Evolutionary conservation across 2,888 invertebrate species (phyloP), one percentile per base, ranked within the genome.

Genomic region (Melanophora roralis): DNA sequence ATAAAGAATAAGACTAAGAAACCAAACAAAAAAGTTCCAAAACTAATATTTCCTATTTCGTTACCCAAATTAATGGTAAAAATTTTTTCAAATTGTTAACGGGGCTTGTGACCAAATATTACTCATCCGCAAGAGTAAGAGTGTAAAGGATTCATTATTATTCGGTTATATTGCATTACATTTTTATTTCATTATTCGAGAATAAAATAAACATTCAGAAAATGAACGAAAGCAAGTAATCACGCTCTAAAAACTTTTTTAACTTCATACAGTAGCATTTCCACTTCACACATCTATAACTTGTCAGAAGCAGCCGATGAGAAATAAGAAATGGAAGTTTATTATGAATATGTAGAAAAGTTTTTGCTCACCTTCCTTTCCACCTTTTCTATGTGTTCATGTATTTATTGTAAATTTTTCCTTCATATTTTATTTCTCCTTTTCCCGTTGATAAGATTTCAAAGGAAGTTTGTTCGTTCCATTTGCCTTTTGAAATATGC

Each of bases 141-240:
- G 67, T 79, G 75, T 75, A 75, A 80, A 80, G 45, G 62, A 75
- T 68, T 80, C 71, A 71, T 75, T 80, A 80, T 80, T 71, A 75
- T 75, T 72, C 67, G 75, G 75, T 75, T 79, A 74, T 79, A 53
- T 71, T 72, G 73, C 74, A 75, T 79, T 79, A 79, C 75, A 32
- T 47, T 80, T 75, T 75, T 76, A 76, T 80, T 79, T 68, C 49
- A 80, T 80, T 80, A 79, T 53, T 32, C 49, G 16, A 12, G 12
- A 27, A 55, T 14, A 51, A 45, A 51, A 34, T 38, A 69, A 51
- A 34, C 43, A 59, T 21, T 11, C 16, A 32, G 1, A 36, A n/a
- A 57, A 40, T 11, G 53, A 71, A 60, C 53, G 47, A n/a, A 53
- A 79, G 74, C 74, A 75, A 79, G 65, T 75, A 69, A 74, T 74